phyloP scores from a whole-genome alignment of 1,140 invertebrate species.

The Globodera rostochiensis region DNA sequence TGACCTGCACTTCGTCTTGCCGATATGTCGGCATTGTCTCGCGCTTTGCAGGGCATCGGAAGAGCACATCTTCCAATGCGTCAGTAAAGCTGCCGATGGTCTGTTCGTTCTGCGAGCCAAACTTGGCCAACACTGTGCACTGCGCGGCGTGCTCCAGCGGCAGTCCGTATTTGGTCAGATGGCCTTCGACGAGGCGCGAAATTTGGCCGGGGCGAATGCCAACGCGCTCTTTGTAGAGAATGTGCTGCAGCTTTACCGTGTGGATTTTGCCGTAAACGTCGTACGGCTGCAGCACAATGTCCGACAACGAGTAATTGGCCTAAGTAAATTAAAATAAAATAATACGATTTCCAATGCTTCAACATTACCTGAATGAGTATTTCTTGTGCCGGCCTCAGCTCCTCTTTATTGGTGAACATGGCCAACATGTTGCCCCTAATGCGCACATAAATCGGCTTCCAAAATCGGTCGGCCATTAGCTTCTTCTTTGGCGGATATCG shows the following conservation, averaged over 20 bases:
- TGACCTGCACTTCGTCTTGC: conserved; percentile 88
- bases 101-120: conserved; percentile 84
- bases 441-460: conserved; percentile 93
- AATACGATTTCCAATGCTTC: background rate
- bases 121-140: conserved; percentile 91
- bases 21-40: conserved; percentile 90
- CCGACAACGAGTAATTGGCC: conserved; percentile 63
- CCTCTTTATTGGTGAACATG: conserved; percentile 79
- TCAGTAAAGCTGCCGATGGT: conserved; percentile 87
- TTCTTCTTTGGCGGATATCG: conserved; percentile 76
- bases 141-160: conserved; percentile 89
- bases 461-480: conserved; percentile 89
- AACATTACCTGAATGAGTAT: conserved; percentile 50
- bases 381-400: conserved; percentile 85
- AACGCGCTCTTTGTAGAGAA: conserved; percentile 96
- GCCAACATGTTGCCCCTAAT: conserved; percentile 82
- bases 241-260: conserved; percentile 94
- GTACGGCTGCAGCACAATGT: conserved; percentile 63
- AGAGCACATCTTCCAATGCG: conserved; percentile 84
- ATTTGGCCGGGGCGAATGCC: conserved; percentile 81
- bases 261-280: conserved; percentile 99
- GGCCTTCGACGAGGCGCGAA: conserved; percentile 72
- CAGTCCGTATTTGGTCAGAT: conserved; percentile 90
- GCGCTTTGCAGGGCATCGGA: conserved; percentile 79
- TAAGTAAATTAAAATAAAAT: conserved; percentile 39